Conservation (phyloP, 2,888 invertebrate genomes). For the Pterobdella sp. region DNA sequence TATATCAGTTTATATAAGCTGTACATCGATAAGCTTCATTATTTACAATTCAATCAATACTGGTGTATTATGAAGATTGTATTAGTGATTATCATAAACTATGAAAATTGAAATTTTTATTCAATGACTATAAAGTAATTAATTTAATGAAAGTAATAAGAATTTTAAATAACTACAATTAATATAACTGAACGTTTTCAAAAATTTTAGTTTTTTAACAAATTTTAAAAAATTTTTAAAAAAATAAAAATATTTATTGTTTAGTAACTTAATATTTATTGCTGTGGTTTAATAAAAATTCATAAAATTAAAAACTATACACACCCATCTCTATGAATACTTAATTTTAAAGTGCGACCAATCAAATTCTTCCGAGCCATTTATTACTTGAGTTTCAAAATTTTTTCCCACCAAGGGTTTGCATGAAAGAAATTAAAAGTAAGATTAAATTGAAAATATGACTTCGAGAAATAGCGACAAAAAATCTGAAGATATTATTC, state of each 20-base stretch:
- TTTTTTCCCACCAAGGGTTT: background rate
- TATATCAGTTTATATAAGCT: too few relatives aligned
- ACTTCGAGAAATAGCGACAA: conserved; percentile 10
- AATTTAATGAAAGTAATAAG: too few relatives aligned
- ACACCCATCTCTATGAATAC: background rate
- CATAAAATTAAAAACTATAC: background rate
- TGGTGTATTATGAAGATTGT: too few relatives aligned
- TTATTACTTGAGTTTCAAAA: background rate
- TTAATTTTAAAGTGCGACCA: conserved; percentile 2
- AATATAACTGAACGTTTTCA: background rate
- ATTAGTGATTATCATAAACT: too few relatives aligned
- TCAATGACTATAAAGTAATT: too few relatives aligned
- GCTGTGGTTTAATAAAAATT: background rate
- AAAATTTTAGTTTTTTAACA: background rate
- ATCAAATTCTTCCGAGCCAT: conserved; percentile 4
- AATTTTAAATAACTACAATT: too few relatives aligned
- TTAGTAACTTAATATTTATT: background rate
- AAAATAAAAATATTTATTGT: background rate
- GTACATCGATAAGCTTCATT: too few relatives aligned
- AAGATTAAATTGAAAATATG: background rate
- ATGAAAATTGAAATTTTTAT: too few relatives aligned
- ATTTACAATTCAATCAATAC: too few relatives aligned
- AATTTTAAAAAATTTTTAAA: background rate
- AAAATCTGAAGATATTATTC: conserved; percentile 36
- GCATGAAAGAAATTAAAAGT: background rate